phyloP scores from a whole-genome alignment of 2,888 invertebrate species.

The Syrista parreyssii region DNA sequence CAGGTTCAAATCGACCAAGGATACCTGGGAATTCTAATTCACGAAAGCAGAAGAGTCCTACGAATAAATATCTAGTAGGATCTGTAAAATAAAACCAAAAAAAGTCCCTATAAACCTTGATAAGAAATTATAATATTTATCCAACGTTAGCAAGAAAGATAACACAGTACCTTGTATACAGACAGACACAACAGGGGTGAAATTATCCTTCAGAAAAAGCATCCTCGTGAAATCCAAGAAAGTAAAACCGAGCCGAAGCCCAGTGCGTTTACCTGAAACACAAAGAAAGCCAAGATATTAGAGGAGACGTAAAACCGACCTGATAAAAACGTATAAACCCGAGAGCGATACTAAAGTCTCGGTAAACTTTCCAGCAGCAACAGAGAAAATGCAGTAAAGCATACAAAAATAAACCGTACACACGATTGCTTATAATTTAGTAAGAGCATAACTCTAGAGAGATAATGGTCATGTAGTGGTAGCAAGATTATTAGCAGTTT shows the following conservation, averaged over 20 bases:
- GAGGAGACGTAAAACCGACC: not conserved
- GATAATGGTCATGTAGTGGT: not conserved
- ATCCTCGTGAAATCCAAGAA: not conserved
- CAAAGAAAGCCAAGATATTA: not conserved
- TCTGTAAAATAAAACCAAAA: not conserved
- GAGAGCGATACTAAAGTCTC: not conserved
- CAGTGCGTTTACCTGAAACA: not conserved
- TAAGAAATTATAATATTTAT: conserved; percentile 7
- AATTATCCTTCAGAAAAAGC: not conserved
- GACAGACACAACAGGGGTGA: not conserved
- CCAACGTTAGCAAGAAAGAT: not conserved
- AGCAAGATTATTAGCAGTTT: not conserved
- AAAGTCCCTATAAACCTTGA: not conserved
- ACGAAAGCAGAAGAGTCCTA: not conserved
- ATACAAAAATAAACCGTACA: not conserved
- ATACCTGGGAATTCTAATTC: not conserved
- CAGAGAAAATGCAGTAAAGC: not conserved
- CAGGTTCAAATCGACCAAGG: not conserved
- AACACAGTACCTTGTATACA: not conserved
- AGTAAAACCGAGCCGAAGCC: not conserved
- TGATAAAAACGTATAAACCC: not conserved
- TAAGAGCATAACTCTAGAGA: not conserved
- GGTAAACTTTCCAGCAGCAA: not conserved
- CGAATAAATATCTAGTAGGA: not conserved
- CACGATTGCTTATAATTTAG: not conserved